Base-by-base conservation (phyloP, 2,797 vertebrate species). In the Pempheris klunzingeri region DNA sequence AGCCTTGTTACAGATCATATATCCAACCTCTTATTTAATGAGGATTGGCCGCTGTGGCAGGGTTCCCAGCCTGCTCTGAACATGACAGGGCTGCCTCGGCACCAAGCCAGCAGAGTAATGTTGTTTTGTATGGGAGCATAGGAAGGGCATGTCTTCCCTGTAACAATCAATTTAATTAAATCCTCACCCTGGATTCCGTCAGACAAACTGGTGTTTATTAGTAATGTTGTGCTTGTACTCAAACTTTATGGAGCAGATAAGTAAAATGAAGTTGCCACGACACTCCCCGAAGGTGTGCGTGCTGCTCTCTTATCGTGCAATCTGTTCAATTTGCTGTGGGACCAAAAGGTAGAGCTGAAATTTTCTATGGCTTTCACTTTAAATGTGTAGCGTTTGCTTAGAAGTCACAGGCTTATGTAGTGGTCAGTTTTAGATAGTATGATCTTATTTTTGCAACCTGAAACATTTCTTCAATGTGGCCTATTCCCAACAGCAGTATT, bases 1-100 rank as follows among this genome's bases (percentile, higher is more conserved):
- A 66, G 77, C 78, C 82, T 82, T 81, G 91, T 91, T 87, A 83
- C 81, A 83, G 89, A 91, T 92, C 87, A 80, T 86, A 78, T 74
- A 89, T 83, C 83, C 90, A 84, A 78, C 81, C 90, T 86, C 63
- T 89, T 92, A 87, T 92, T 90, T 88, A 87, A 92, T 78, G 81
- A 87, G 88, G 83, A 91, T 86, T 86, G 85, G 83, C 83, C 54
- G 24, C 66, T 71, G 78, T 93, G 93, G 93, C 91, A 83, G 55
- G 14, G 63, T 86, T 94, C 90, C 91, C 92, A 82, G 88, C n/a
- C 77, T 58, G 80, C 86, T 88, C 86, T 67, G 77, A 89, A 87
- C 82, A 76, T 74, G 88, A 83, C 75, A 69, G 78, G 72, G 78
- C 75, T 78, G 54, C 73, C 81, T 20, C 60, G 91, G 91, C 92